Evolutionary conservation across 1,140 invertebrate genomes (phyloP).

Genomic region (Trigoniulus corallinus): DNA sequence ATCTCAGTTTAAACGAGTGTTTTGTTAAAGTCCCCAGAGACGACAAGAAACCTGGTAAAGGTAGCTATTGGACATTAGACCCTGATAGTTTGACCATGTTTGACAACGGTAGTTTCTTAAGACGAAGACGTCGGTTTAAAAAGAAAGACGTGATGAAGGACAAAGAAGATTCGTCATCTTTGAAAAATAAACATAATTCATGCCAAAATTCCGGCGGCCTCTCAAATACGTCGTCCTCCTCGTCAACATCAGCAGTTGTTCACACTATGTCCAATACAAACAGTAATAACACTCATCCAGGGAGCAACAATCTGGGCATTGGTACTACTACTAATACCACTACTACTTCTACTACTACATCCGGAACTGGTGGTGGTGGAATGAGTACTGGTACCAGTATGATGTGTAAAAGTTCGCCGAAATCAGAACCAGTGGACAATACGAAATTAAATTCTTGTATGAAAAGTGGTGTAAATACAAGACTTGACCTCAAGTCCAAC

Average conservation of each 20-base stretch:
- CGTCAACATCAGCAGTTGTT: neutral
- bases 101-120: constrained; percentile 86
- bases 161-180: constrained; percentile 64
- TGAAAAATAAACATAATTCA: constrained; percentile 53
- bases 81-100: constrained; percentile 97
- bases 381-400: constrained; percentile 8
- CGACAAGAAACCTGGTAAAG: constrained; percentile 90
- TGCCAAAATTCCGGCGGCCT: constrained; percentile 17
- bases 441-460: constrained; percentile 13
- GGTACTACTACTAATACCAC: constrained; percentile 20
- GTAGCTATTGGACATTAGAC: constrained; percentile 93
- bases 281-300: constrained; percentile 8
- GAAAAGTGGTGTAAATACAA: constrained; percentile 4
- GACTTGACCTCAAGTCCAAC: too few species aligned
- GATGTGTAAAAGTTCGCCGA: constrained; percentile 5
- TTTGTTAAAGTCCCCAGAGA: constrained; percentile 87
- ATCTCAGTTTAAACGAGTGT: constrained; percentile 94
- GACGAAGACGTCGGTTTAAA: constrained; percentile 83
- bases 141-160: constrained; percentile 82
- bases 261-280: constrained; percentile 1
- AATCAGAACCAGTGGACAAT: constrained; percentile 15
- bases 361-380: neutral
- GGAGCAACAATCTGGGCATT: constrained; percentile 7
- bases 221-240: neutral
- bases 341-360: constrained; percentile 10